phyloP scores from a whole-genome alignment of 2,888 invertebrate species.

The Gibbula magus region DNA sequence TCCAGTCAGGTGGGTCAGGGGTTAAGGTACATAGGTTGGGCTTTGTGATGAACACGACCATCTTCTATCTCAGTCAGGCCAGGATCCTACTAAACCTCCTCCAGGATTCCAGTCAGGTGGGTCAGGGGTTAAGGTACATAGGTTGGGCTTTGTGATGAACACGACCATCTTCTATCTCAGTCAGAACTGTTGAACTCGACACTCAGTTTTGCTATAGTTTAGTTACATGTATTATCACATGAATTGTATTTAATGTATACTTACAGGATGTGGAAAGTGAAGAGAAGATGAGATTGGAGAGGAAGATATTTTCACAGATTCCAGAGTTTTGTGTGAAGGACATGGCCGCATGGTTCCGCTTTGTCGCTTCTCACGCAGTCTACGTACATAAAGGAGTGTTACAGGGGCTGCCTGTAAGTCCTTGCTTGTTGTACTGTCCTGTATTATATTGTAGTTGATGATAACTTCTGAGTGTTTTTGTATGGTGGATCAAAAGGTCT shows the following conservation, averaged over 20 bases:
- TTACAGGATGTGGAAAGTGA: not conserved
- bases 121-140: not conserved
- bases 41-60: slow-evolving; percentile 35
- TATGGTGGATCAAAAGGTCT: too few species aligned
- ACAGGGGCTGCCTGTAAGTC: slow-evolving; percentile 33
- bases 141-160: slow-evolving; percentile 33
- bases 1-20: slow-evolving; percentile 21
- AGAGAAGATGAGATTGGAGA: slow-evolving; percentile 14
- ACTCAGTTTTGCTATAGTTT: too few species aligned
- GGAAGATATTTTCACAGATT: slow-evolving; percentile 31
- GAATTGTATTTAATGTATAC: not conserved
- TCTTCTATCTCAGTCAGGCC: slow-evolving; percentile 43
- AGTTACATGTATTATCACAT: too few species aligned
- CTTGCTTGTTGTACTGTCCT: not conserved
- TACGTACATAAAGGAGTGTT: slow-evolving; percentile 29
- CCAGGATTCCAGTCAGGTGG: slow-evolving; percentile 20
- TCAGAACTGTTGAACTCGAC: too few species aligned
- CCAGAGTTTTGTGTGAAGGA: slow-evolving; percentile 46
- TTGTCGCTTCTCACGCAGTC: slow-evolving; percentile 34
- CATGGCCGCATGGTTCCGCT: slow-evolving; percentile 47
- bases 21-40: too few species aligned
- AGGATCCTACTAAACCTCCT: slow-evolving; percentile 17
- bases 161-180: slow-evolving; percentile 42
- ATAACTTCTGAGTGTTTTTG: not conserved
- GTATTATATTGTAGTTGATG: not conserved